Base-by-base conservation (phyloP, 2,888 invertebrate species). In the Itoplectis maculator region DNA sequence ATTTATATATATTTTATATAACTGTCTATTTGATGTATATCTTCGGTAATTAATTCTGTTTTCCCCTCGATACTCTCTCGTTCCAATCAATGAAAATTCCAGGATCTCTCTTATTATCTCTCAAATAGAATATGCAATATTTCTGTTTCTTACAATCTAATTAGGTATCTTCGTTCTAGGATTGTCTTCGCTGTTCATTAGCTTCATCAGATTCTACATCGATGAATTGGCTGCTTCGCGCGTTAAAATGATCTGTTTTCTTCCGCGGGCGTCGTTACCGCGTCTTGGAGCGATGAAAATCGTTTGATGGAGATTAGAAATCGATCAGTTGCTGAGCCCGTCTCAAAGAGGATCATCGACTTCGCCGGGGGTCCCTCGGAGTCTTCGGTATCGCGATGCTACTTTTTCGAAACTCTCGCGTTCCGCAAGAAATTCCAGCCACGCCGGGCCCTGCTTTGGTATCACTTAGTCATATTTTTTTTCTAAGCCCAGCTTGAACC, bases 111-210 rank as follows among this genome's bases (percentile, higher is more conserved):
- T 47, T 79, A 79, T 73, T 79, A 45, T 61, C 23, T 61, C 49
- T 51, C 40, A 8, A n/a, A 76, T 78, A 73, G 51, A 77, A 66
- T 78, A 54, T 37, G 54, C 15, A 61, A 37, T 61, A 40, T 54
- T 59, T 59, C 54, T 63, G 47, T 20, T 45, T 68, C 73, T 61
- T 74, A 74, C n/a, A 9, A 59, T 47, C 61, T 84, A 72, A 73
- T 85, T 85, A 85, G 83, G 79, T 85, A 86, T 81, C 82, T 83
- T 79, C 29, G 82, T 85, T 81, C 70, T 80, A 63, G 75, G 86
- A 86, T 85, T 86, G 86, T 86, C 85, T 75, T 84, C 84, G 85
- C 85, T 70, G 59, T 76, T 75, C 18, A 11, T 37, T 61, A 15
- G 23, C 18, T 42, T 61, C 56, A n/a, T 20, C 35, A 11, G 42